Evolutionary conservation across 1,140 invertebrate genomes (phyloP).

Genomic region (Choristoneura fumiferana): DNA sequence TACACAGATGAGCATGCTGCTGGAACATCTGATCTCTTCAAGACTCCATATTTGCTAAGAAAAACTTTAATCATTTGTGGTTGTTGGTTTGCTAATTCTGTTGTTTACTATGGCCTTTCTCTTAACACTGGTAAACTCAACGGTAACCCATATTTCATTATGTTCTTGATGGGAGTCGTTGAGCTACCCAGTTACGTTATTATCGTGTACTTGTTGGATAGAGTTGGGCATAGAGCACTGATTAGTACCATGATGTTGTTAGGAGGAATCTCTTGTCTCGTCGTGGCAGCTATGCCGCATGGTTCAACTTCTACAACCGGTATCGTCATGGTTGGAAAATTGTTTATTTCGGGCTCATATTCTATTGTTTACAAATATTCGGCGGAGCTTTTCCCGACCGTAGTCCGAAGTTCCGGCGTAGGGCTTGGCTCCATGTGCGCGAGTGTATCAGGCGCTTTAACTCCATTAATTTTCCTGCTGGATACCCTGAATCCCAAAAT

Average conservation of each 20-base stretch:
- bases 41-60: constrained; percentile 86
- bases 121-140: constrained; percentile 87
- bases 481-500: constrained; percentile 84
- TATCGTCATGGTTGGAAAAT: constrained; percentile 87
- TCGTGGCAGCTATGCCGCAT: constrained; percentile 82
- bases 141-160: constrained; percentile 89
- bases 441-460: constrained; percentile 89
- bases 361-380: constrained; percentile 94
- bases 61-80: constrained; percentile 89
- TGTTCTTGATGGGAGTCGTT: constrained; percentile 88
- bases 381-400: constrained; percentile 92
- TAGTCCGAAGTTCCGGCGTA: constrained; percentile 91
- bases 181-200: constrained; percentile 90
- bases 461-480: constrained; percentile 86
- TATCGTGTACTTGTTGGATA: constrained; percentile 84
- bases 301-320: constrained; percentile 76
- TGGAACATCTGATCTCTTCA: constrained; percentile 84
- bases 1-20: constrained; percentile 70
- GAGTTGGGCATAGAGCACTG: constrained; percentile 84
- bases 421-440: constrained; percentile 93
- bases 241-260: constrained; percentile 85
- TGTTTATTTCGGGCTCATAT: constrained; percentile 90
- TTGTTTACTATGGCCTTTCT: constrained; percentile 91
- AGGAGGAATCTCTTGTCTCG: constrained; percentile 84
- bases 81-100: constrained; percentile 92